These are phyloP conservation scores for Alentia gelatinosa DNA, from an alignment of 2,888 invertebrate genomes.

Conservation along the genomic window DNA sequence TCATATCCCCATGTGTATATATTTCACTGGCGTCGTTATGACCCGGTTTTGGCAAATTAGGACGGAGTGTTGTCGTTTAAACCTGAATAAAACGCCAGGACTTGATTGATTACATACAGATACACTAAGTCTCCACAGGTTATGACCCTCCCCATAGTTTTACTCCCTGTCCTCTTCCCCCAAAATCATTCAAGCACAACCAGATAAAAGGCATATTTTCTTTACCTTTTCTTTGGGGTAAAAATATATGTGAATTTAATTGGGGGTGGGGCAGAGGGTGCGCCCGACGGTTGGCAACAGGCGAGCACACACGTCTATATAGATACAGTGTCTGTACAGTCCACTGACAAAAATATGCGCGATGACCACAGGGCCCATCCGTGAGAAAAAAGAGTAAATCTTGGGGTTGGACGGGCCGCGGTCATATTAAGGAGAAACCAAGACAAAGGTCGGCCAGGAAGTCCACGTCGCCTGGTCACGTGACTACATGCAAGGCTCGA, in stretches of 20 bases:
- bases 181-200: not conserved
- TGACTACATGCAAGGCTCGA: not conserved
- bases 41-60: too few relatives aligned
- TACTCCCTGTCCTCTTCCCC: not conserved
- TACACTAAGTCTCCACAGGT: not conserved
- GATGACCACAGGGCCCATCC: constrained; percentile 5
- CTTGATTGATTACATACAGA: not conserved
- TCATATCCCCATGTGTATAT: too few relatives aligned
- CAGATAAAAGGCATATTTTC: not conserved
- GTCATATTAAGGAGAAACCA: not conserved
- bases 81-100: not conserved
- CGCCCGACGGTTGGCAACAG: not conserved
- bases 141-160: not conserved
- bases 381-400: constrained; percentile 35
- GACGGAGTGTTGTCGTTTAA: too few relatives aligned
- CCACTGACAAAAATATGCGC: not conserved
- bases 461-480: not conserved
- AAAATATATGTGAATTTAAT: not conserved
- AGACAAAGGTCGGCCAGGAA: not conserved
- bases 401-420: not conserved
- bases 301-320: not conserved
- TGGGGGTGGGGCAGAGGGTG: not conserved
- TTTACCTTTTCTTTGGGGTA: not conserved
- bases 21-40: too few relatives aligned
- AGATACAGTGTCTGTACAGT: not conserved